A percentile compares a stretch with the other conserved stretches of the same genome.
These are phyloP conservation scores for Dicyrtomina minuta DNA, from an alignment of 2,888 invertebrate species.

Conservation along the genomic window DNA sequence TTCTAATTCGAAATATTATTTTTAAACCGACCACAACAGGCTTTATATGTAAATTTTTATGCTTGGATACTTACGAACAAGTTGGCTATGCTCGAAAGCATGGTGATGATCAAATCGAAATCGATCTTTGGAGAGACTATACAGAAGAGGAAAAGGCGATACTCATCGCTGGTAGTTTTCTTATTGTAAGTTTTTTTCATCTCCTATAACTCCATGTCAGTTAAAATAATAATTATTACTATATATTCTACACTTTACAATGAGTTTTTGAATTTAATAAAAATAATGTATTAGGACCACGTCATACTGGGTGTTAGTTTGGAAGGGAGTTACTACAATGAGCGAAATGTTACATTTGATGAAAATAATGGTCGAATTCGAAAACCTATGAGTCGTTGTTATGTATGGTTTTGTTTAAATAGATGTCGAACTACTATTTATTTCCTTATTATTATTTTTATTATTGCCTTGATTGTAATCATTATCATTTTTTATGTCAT, in stretches of 20 bases:
- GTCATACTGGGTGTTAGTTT: background rate
- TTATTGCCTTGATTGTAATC: too few relatives aligned
- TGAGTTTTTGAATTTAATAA: background rate
- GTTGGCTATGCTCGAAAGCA: slow-evolving; percentile 7
- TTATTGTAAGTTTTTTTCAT: slow-evolving; percentile 7
- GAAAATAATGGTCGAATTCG: background rate
- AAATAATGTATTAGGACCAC: slow-evolving; percentile 10
- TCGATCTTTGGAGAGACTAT: slow-evolving; percentile 15
- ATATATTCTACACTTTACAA: too few relatives aligned
- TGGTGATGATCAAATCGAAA: slow-evolving; percentile 1
- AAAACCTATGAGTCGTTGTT: background rate
- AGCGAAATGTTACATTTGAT: too few relatives aligned
- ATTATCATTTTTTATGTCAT: too few relatives aligned
- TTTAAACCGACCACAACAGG: background rate
- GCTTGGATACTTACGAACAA: background rate
- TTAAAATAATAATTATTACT: background rate
- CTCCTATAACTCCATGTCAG: background rate
- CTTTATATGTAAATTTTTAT: slow-evolving; percentile 13
- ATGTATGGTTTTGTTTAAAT: too few relatives aligned
- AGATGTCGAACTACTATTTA: too few relatives aligned
- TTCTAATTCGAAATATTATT: background rate
- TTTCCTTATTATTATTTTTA: too few relatives aligned
- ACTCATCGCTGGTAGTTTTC: slow-evolving; percentile 8
- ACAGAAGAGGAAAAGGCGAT: background rate
- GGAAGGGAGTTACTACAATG: background rate